Conservation (phyloP, 2,113 vertebrate species). For the Hemicordylus capensis region DNA sequence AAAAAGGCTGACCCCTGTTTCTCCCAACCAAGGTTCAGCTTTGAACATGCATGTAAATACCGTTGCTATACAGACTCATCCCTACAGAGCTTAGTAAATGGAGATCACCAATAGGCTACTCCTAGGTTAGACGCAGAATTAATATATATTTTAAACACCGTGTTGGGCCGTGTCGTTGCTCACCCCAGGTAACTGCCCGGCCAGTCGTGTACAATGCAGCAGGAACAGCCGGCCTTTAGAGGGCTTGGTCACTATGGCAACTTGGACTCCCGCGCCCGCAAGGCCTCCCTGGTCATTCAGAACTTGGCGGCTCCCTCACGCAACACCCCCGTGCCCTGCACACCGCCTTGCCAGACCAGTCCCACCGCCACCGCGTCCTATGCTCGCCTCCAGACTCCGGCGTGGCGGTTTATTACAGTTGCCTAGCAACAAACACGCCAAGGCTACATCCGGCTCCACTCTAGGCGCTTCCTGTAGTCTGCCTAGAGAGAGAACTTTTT, state of each 20-base stretch:
- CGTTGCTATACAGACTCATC: neutral
- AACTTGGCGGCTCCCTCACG: neutral
- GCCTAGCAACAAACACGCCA: constrained; percentile 36
- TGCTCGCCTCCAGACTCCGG: neutral
- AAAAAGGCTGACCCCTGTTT: too few species aligned
- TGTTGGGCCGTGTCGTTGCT: neutral
- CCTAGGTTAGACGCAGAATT: neutral
- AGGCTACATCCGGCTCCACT: neutral
- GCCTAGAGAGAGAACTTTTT: neutral
- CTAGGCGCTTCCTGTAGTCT: neutral
- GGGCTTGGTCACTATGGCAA: neutral
- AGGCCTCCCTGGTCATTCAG: neutral
- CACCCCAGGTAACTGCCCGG: neutral
- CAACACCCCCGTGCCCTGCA: neutral
- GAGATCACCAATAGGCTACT: neutral
- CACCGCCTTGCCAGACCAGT: neutral
- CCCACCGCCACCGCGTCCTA: neutral
- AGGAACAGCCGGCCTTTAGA: too few species aligned
- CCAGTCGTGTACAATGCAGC: neutral
- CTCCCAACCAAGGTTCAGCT: too few species aligned
- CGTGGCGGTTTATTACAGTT: neutral
- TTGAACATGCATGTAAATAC: neutral
- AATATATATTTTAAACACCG: too few species aligned
- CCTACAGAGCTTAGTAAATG: neutral
- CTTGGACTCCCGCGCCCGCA: neutral